phyloP scores from a whole-genome alignment of 2,797 vertebrate species.

The Cyclopterus lumpus region DNA sequence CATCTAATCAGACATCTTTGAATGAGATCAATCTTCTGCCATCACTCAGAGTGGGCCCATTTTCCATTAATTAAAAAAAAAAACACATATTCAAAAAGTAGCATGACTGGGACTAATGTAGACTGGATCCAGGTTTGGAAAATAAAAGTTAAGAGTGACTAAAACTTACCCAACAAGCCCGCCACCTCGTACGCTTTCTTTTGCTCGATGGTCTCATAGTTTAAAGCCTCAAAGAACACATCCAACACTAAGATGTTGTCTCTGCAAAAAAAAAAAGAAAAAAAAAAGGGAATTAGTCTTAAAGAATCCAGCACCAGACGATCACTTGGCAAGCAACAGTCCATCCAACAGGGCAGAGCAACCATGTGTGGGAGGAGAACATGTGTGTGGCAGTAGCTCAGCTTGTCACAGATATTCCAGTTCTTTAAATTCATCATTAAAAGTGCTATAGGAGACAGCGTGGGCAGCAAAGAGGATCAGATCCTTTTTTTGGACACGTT shows the following conservation, averaged over 20 bases:
- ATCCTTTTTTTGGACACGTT: not conserved
- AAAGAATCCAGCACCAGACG: conserved; percentile 23
- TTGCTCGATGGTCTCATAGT: conserved; percentile 99
- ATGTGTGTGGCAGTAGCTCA: not conserved
- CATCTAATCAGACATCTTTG: conserved; percentile 5
- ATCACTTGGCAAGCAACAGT: conserved; percentile 21
- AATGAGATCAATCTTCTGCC: not conserved
- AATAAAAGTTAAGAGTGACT: not conserved
- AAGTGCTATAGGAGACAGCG: not conserved
- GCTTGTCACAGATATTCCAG: not conserved
- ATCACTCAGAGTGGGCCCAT: not conserved
- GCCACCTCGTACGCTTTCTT: conserved; percentile 99
- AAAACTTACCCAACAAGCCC: conserved; percentile 90
- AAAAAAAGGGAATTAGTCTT: not conserved
- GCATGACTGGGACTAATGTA: not conserved
- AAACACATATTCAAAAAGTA: not conserved
- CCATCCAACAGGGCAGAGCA: not conserved
- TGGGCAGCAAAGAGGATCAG: conserved; percentile 5
- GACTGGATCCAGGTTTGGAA: conserved; percentile 5
- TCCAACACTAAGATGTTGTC: conserved; percentile 98
- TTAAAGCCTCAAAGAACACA: conserved; percentile 98
- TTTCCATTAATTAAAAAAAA: not conserved
- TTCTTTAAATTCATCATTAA: conserved; percentile 17
- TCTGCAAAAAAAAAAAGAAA: conserved; percentile 79
- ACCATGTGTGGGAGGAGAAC: conserved; percentile 19